Percentiles rank a stretch among this genome's conserved stretches.
phyloP scores from a whole-genome alignment of 2,888 invertebrate genomes.

The Drosophila subquinaria region DNA sequence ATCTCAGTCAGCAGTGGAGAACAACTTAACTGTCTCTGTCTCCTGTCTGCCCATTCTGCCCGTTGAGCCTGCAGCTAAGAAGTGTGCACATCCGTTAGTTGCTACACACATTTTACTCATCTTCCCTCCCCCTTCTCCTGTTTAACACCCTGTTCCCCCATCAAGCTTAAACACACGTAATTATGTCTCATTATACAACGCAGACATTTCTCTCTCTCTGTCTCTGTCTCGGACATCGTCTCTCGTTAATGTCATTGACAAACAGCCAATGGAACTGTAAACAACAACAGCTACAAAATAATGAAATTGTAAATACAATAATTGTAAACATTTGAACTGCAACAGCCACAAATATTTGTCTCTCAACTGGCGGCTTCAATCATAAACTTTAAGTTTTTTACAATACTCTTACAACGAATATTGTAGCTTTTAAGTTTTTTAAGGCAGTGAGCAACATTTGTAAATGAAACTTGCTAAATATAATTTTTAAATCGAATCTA shows the following conservation, averaged over 20 bases:
- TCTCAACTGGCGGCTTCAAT: slow-evolving; percentile 47
- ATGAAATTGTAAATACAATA: slow-evolving; percentile 75
- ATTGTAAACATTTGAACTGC: slow-evolving; percentile 72
- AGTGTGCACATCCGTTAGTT: slow-evolving; percentile 58
- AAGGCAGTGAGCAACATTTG: not conserved
- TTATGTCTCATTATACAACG: slow-evolving; percentile 70
- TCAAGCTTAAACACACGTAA: slow-evolving; percentile 61
- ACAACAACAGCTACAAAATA: slow-evolving; percentile 55
- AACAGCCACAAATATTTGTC: slow-evolving; percentile 66
- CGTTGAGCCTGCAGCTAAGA: slow-evolving; percentile 1
- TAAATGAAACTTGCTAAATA: not conserved
- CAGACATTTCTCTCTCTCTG: slow-evolving; percentile 5
- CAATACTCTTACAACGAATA: slow-evolving; percentile 19
- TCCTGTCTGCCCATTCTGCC: slow-evolving; percentile 22
- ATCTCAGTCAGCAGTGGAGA: slow-evolving; percentile 46
- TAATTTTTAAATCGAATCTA: not conserved
- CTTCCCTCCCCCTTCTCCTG: not conserved
- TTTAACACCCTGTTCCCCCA: not conserved
- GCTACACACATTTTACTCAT: slow-evolving; percentile 12
- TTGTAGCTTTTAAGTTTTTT: not conserved
- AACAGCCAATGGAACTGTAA: slow-evolving; percentile 54
- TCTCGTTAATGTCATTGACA: slow-evolving; percentile 65
- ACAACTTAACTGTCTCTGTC: slow-evolving; percentile 43
- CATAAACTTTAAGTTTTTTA: slow-evolving; percentile 38
- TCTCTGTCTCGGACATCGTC: slow-evolving; percentile 10